Conservation (phyloP, 1,140 invertebrate species). For the Phenacoccus solenopsis region DNA sequence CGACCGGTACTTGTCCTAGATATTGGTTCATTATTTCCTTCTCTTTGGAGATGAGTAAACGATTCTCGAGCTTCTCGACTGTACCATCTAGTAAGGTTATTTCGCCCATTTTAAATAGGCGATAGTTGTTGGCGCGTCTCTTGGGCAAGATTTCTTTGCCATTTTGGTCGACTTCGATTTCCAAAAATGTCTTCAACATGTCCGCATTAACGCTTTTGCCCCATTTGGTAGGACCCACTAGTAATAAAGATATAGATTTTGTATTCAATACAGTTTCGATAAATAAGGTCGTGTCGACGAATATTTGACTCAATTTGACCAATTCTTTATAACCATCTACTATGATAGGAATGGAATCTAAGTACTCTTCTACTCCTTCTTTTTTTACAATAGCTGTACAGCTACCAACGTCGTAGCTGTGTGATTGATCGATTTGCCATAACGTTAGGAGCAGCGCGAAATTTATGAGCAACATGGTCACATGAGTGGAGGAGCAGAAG, state of each 20-base stretch:
- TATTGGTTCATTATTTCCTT: not conserved
- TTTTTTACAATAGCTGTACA: too few species aligned
- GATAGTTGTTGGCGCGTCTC: not conserved
- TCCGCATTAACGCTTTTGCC: not conserved
- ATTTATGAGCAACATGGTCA: too few species aligned
- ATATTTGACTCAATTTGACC: too few species aligned
- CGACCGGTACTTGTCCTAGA: not conserved
- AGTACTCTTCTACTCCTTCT: too few species aligned
- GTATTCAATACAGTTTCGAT: not conserved
- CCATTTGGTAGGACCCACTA: not conserved
- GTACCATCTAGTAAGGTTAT: not conserved
- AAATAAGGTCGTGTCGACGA: not conserved
- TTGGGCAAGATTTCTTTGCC: not conserved
- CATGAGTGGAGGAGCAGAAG: too few species aligned
- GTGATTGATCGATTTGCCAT: too few species aligned
- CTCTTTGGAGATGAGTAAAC: not conserved
- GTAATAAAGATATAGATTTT: not conserved
- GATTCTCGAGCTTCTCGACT: not conserved
- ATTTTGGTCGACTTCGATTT: not conserved
- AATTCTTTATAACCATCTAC: too few species aligned
- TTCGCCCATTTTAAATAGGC: not conserved
- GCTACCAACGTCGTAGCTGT: too few species aligned
- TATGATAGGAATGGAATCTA: too few species aligned
- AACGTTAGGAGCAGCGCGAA: too few species aligned
- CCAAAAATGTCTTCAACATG: not conserved